Base-by-base conservation (phyloP, 1,140 invertebrate genomes). In the Marisa cornuarietis region DNA sequence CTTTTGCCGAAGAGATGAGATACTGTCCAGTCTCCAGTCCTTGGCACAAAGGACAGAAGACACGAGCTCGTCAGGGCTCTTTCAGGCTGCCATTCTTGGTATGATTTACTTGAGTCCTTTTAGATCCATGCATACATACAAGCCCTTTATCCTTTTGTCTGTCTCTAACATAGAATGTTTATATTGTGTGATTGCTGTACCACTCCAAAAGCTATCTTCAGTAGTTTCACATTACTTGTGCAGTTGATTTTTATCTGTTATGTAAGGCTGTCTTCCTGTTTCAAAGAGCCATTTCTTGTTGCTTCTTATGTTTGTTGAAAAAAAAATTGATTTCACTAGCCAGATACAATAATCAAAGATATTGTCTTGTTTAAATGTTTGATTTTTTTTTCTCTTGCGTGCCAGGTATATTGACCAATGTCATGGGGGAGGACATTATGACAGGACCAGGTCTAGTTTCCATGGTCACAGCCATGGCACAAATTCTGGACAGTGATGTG, bases 51-150 rank as follows among this genome's bases (percentile, higher is more conserved):
- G 62, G 2, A 42, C 76, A 11, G 80, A 85, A 18, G 80, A 69
- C 58, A 85, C 61, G 69, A 84, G 11, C 71, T 85, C 13, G 66
- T 75, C 68, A 82, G 71, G 16, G 76, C 85, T 31, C 76, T 81
- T 58, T 79, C 82, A 84, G 82, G 84, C 83, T 58, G 16, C 65
- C 26, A 13, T 73, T 26, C 54, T 69, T 54, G 71, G 77, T 71
- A 71, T 10, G 8, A 13, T 31, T 26, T 31, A 9, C n/a, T 52
- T n/a, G 7, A 16, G 3, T 75, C 6, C 6, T 42, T 42, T 42
- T 42, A 42, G 31, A 42, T 42, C 31, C 31, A 42, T 42, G 31
- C 6, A 42, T 6, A 42, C 31, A 42, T 42, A 42, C 31, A 42
- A 42, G 31, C 31, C 31, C 31, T 42, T 42, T 42, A 42, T 42